These are phyloP conservation scores for Meda fulgida DNA, from an alignment of 2,797 vertebrate species.

Conservation along the genomic window DNA sequence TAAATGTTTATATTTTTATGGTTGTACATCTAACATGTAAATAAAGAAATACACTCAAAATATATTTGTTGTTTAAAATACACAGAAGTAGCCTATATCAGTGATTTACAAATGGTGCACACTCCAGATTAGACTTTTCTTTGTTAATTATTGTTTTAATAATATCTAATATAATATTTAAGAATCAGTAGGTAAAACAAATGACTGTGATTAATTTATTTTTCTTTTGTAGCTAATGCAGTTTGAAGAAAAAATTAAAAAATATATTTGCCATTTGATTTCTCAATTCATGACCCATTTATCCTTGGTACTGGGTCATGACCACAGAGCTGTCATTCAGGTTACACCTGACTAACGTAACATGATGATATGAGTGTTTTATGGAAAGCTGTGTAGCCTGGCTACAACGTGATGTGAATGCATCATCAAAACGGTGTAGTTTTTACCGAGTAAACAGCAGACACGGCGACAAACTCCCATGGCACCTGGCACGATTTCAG, in stretches of 20 bases:
- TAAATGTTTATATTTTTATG: slow-evolving; percentile 81
- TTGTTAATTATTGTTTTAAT: not conserved
- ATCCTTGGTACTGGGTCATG: not conserved
- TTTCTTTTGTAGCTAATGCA: not conserved
- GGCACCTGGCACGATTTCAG: too few relatives aligned
- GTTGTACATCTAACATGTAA: slow-evolving; percentile 84
- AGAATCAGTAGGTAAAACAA: not conserved
- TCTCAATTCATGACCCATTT: too few relatives aligned
- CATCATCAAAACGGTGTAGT: too few relatives aligned
- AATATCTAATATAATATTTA: not conserved
- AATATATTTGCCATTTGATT: not conserved
- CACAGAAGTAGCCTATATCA: not conserved
- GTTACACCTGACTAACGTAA: not conserved
- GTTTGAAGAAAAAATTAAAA: not conserved
- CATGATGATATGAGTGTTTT: not conserved
- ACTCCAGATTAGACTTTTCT: not conserved
- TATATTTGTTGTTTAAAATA: slow-evolving; percentile 13
- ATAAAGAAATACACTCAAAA: slow-evolving; percentile 81
- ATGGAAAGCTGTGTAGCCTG: not conserved
- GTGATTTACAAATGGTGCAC: not conserved
- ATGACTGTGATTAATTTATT: not conserved
- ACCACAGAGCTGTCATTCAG: not conserved
- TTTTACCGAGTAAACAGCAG: too few relatives aligned
- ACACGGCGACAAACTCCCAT: too few relatives aligned
- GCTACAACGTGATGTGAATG: not conserved